Evolutionary conservation across 2,797 vertebrate species (phyloP).

Genomic region (Epinephelus awoara): DNA sequence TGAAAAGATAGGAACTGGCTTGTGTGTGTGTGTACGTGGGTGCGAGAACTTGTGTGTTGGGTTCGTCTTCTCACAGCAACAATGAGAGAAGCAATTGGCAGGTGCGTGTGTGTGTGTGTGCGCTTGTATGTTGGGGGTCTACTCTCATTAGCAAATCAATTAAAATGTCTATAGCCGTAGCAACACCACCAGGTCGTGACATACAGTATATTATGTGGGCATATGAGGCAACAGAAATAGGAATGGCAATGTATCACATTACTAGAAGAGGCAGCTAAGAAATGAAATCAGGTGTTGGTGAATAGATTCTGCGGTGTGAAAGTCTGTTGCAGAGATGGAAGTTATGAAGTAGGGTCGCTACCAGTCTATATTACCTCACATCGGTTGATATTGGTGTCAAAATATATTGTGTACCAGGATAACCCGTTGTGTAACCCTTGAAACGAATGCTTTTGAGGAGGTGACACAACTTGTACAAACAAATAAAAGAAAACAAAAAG

Average conservation of each 20-base stretch:
- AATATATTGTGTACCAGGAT: neutral
- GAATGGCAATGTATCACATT: conserved; percentile 15
- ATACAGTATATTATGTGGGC: conserved; percentile 18
- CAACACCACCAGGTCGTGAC: conserved; percentile 32
- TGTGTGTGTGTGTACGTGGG: conserved; percentile 26
- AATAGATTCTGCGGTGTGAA: conserved; percentile 10
- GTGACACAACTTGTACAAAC: neutral
- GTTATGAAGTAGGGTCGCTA: conserved; percentile 14
- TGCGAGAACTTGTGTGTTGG: conserved; percentile 15
- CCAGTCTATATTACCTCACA: conserved; percentile 22
- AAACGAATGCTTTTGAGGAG: conserved; percentile 3
- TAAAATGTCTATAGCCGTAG: conserved; percentile 52
- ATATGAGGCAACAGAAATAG: conserved; percentile 17
- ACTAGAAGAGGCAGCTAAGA: conserved; percentile 21
- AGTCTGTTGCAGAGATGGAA: conserved; percentile 28
- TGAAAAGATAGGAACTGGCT: conserved; percentile 64
- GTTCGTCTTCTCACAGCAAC: conserved; percentile 47
- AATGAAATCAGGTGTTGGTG: conserved; percentile 31
- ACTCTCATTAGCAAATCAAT: conserved; percentile 70
- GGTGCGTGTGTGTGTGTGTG: conserved; percentile 8
- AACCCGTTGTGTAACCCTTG: neutral
- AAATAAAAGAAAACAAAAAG: neutral
- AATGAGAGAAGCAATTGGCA: conserved; percentile 54
- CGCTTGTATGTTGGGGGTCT: conserved; percentile 27
- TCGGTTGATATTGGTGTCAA: conserved; percentile 16